Percentiles rank a stretch among this genome's conserved stretches.
phyloP scores from a whole-genome alignment of 1,140 invertebrate genomes.

The Zaprionus nigranus region DNA sequence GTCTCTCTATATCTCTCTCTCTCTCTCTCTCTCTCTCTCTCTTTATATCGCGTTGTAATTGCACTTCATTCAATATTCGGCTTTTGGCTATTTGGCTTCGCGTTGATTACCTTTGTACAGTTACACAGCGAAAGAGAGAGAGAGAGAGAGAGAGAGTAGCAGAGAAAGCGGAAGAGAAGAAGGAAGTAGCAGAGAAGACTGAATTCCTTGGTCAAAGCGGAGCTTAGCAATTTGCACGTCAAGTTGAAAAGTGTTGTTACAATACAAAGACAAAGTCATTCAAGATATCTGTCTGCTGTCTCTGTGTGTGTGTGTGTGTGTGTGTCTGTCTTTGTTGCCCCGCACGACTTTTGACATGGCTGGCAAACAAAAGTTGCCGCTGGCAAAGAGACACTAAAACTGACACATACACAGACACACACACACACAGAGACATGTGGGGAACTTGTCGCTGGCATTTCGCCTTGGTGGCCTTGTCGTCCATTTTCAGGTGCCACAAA shows the following conservation, averaged over 20 bases:
- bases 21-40: neutral
- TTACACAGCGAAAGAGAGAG: neutral
- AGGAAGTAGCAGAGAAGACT: neutral
- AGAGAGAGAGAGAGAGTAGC: neutral
- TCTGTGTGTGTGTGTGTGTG: slow-evolving; percentile 2
- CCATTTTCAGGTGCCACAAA: slow-evolving; percentile 68
- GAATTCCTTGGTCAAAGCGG: slow-evolving; percentile 12
- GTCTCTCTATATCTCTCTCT: neutral
- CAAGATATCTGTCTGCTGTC: slow-evolving; percentile 16
- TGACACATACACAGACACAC: slow-evolving; percentile 14
- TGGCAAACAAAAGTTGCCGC: slow-evolving; percentile 70
- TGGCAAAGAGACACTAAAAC: slow-evolving; percentile 41
- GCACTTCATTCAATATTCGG: slow-evolving; percentile 35
- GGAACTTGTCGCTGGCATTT: slow-evolving; percentile 57
- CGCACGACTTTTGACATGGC: slow-evolving; percentile 67
- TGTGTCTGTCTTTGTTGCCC: slow-evolving; percentile 16
- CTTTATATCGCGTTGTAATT: slow-evolving; percentile 14
- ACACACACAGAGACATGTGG: slow-evolving; percentile 29
- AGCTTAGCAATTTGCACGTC: slow-evolving; percentile 43
- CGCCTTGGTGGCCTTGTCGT: slow-evolving; percentile 61
- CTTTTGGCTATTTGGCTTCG: slow-evolving; percentile 44
- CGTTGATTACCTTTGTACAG: slow-evolving; percentile 33
- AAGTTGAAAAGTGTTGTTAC: slow-evolving; percentile 46
- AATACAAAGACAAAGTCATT: slow-evolving; percentile 49
- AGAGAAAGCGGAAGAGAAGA: slow-evolving; percentile 5